Percentiles rank a stretch among this genome's conserved stretches.
Conservation (phyloP, 2,888 invertebrate species). For the Hirtodrosophila alboralis region DNA sequence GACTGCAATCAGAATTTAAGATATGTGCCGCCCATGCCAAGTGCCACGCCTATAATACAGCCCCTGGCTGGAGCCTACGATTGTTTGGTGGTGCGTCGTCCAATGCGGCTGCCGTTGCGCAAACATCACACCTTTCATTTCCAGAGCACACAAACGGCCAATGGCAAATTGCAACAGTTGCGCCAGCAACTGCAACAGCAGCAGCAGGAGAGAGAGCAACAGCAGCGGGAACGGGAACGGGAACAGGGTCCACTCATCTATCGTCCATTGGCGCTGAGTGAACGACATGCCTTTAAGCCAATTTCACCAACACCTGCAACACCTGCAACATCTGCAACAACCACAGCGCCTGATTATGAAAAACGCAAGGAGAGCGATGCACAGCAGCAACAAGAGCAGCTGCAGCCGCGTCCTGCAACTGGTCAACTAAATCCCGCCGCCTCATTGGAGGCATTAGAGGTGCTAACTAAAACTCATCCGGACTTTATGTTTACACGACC, state of each 20-base stretch:
- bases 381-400: constrained; percentile 17
- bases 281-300: constrained; percentile 83
- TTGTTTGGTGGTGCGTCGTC: constrained; percentile 70
- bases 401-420: constrained; percentile 16
- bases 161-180: constrained; percentile 79
- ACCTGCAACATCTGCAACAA: no score
- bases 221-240: constrained; percentile 36
- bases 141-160: constrained; percentile 82
- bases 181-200: constrained; percentile 63
- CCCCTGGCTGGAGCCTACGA: constrained; percentile 51
- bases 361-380: constrained; percentile 24
- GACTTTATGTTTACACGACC: constrained; percentile 68
- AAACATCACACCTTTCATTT: constrained; percentile 84
- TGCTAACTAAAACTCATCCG: constrained; percentile 76
- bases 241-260: constrained; percentile 75
- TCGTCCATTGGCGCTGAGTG: constrained; percentile 79
- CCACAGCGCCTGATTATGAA: constrained; percentile 25
- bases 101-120: constrained; percentile 82
- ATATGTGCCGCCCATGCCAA: constrained; percentile 60
- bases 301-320: constrained; percentile 78
- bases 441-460: constrained; percentile 78
- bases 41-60: constrained; percentile 33
- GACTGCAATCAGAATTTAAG: constrained; percentile 66
- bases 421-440: constrained; percentile 75
- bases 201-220: constrained; percentile 48